Evolutionary conservation across 1,140 invertebrate species (phyloP).

Genomic region (Neocloeon triangulifer): DNA sequence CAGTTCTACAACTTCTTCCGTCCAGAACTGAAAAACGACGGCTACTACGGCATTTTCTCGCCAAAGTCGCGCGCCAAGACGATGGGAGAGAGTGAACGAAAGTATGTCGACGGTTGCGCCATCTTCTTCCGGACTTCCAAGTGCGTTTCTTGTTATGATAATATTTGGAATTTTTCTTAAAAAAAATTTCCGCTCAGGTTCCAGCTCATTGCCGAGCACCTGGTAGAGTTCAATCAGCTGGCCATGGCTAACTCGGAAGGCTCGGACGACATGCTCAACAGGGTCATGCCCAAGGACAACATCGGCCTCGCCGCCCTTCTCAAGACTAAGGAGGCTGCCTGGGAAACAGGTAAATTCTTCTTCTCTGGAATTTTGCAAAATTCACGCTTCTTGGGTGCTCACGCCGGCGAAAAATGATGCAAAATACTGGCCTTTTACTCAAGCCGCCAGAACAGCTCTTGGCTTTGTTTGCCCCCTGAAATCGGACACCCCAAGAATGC

Average conservation of each 20-base stretch:
- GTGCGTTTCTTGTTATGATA: slow-evolving; percentile 37
- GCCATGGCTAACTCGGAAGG: slow-evolving; percentile 97
- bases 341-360: slow-evolving; percentile 50
- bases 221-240: slow-evolving; percentile 94
- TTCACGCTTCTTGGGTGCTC: no score
- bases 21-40: slow-evolving; percentile 78
- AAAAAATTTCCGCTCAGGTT: slow-evolving; percentile 43
- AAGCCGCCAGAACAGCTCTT: no score
- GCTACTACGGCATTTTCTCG: slow-evolving; percentile 96
- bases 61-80: slow-evolving; percentile 97
- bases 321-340: slow-evolving; percentile 81
- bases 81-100: slow-evolving; percentile 89
- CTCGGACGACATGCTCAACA: slow-evolving; percentile 94
- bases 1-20: slow-evolving; percentile 96
- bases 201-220: slow-evolving; percentile 77
- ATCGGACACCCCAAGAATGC: no score
- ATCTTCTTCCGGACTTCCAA: slow-evolving; percentile 91
- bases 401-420: no score
- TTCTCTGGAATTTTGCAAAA: slow-evolving; percentile 5
- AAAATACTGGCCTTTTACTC: not conserved
- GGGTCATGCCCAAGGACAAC: slow-evolving; percentile 99
- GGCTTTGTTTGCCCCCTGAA: no score
- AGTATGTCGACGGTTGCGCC: slow-evolving; percentile 97
- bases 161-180: slow-evolving; percentile 7
- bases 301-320: slow-evolving; percentile 88